These are phyloP conservation scores for Ageneiosus marmoratus DNA, from an alignment of 2,113 vertebrate genomes.

Conservation along the genomic window DNA sequence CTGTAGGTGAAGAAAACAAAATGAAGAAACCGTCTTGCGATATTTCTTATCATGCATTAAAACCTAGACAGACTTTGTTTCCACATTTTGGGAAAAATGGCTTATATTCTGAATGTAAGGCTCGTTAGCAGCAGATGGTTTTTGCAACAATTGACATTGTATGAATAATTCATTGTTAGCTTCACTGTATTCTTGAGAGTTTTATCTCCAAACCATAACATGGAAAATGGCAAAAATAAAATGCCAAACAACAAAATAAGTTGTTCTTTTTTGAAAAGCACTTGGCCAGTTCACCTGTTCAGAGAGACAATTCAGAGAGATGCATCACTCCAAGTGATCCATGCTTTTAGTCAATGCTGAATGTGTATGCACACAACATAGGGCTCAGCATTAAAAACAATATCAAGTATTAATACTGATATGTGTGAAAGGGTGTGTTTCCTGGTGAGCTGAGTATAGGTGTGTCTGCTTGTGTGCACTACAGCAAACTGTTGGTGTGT, in stretches of 20 bases:
- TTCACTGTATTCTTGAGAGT: no score
- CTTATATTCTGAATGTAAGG: background rate
- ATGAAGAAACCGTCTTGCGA: constrained; percentile 30
- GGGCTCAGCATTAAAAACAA: constrained; percentile 26
- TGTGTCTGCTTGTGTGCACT: constrained; percentile 74
- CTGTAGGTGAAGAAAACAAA: constrained; percentile 50
- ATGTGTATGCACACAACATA: background rate
- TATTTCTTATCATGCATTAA: background rate
- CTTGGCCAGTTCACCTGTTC: no score
- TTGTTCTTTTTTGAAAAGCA: no score
- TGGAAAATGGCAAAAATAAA: constrained; percentile 25
- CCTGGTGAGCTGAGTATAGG: constrained; percentile 65
- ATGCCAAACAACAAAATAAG: constrained; percentile 40
- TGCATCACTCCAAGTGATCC: background rate
- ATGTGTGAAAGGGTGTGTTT: constrained; percentile 76
- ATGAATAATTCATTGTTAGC: background rate
- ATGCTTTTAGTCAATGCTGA: constrained; percentile 29
- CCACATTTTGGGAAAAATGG: background rate
- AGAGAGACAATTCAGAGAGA: no score
- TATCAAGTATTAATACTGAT: constrained; percentile 64
- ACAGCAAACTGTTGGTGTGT: constrained; percentile 60
- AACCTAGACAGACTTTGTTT: constrained; percentile 1
- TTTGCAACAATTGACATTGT: background rate
- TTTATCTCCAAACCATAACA: background rate
- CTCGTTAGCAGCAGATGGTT: constrained; percentile 1